Evolutionary conservation across 2,888 invertebrate genomes (phyloP).

Genomic region (Coremacera marginata): DNA sequence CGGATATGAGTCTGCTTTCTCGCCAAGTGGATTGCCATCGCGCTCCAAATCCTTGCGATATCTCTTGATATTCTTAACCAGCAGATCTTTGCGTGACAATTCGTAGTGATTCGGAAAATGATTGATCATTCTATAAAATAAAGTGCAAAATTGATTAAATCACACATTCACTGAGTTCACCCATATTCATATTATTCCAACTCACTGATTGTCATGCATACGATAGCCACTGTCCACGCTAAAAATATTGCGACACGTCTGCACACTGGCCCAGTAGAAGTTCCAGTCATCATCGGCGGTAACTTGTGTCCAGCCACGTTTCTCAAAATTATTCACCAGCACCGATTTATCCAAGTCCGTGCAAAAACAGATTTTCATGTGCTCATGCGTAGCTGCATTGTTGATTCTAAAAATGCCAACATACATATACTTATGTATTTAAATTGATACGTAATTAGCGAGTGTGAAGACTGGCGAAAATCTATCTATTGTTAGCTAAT

Average conservation of each 20-base stretch:
- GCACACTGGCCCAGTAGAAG: conserved; percentile 94
- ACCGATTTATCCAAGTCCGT: conserved; percentile 89
- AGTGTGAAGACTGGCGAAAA: too few species aligned
- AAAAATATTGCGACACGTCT: conserved; percentile 91
- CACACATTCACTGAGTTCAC: background rate
- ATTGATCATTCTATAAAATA: conserved; percentile 78
- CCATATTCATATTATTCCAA: background rate
- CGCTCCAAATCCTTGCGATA: conserved; percentile 93
- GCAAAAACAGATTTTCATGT: conserved; percentile 63
- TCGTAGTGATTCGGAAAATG: conserved; percentile 98
- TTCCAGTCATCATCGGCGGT: conserved; percentile 95
- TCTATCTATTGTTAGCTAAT: too few species aligned
- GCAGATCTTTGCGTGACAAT: conserved; percentile 92
- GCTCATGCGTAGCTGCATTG: conserved; percentile 49
- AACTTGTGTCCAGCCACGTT: conserved; percentile 87
- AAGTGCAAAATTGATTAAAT: background rate
- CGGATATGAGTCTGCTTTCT: conserved; percentile 72
- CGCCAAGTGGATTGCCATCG: conserved; percentile 88
- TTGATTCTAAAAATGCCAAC: conserved; percentile 39
- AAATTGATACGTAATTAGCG: background rate
- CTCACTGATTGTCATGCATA: conserved; percentile 88
- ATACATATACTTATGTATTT: too few species aligned
- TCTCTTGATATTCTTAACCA: conserved; percentile 95
- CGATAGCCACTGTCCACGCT: conserved; percentile 93
- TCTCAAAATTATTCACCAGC: conserved; percentile 90